phyloP scores from a whole-genome alignment of 2,797 vertebrate genomes.

The Carcharodon carcharias region DNA sequence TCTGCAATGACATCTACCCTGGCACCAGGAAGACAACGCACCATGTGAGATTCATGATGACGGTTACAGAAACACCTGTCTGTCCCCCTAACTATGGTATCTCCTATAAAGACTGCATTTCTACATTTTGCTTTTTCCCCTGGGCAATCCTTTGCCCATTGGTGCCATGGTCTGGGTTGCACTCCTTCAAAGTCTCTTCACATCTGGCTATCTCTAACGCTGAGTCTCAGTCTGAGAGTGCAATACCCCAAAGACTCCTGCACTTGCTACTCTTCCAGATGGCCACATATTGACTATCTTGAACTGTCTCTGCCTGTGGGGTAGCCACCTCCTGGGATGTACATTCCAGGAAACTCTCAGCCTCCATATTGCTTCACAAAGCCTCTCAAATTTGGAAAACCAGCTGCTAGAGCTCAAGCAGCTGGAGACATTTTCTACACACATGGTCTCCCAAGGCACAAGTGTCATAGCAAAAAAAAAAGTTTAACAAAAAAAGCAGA shows the following conservation, averaged over 20 bases:
- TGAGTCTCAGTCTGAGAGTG: neutral
- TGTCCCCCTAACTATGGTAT: neutral
- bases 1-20: neutral
- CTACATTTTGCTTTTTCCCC: neutral
- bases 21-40: neutral
- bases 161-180: neutral
- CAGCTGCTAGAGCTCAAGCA: neutral
- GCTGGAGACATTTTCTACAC: too few relatives aligned
- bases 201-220: neutral
- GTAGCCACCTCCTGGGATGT: neutral
- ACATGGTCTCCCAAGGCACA: too few relatives aligned
- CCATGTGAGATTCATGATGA: neutral
- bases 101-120: neutral
- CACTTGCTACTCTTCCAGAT: neutral
- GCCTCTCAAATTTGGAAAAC: neutral
- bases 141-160: neutral
- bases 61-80: neutral
- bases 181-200: neutral
- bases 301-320: neutral
- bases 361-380: neutral
- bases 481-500: too few relatives aligned
- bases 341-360: neutral
- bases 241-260: neutral
- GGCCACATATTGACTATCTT: neutral
- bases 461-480: too few relatives aligned